phyloP scores from a whole-genome alignment of 2,888 invertebrate species.

The Dromius quadrimaculatus region DNA sequence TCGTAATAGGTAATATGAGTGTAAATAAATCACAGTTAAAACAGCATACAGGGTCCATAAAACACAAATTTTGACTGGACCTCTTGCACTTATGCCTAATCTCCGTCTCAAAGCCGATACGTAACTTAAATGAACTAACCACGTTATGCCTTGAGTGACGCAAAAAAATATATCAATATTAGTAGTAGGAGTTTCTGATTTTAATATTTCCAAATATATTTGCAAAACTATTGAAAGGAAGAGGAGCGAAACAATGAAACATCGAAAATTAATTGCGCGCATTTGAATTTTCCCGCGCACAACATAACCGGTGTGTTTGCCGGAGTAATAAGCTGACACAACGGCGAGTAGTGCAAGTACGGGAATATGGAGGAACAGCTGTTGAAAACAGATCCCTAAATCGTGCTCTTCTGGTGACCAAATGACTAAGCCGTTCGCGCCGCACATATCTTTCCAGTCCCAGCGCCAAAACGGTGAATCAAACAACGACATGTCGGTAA shows the following conservation, averaged over 20 bases:
- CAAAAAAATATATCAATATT: slow-evolving; percentile 80
- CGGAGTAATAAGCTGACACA: slow-evolving; percentile 85
- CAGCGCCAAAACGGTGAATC: slow-evolving; percentile 66
- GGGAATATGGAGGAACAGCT: slow-evolving; percentile 83
- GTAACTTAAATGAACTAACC: slow-evolving; percentile 86
- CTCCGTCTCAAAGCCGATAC: slow-evolving; percentile 76
- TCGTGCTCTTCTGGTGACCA: slow-evolving; percentile 80
- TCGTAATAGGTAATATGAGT: slow-evolving; percentile 71
- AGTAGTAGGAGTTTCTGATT: slow-evolving; percentile 67
- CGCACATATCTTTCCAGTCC: slow-evolving; percentile 84
- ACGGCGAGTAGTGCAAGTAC: slow-evolving; percentile 79
- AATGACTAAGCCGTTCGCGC: slow-evolving; percentile 77
- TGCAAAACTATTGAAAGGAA: slow-evolving; percentile 77
- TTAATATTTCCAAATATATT: slow-evolving; percentile 74
- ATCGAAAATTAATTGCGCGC: slow-evolving; percentile 74
- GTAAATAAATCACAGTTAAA: slow-evolving; percentile 76
- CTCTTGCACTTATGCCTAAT: slow-evolving; percentile 77
- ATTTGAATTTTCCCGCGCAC: slow-evolving; percentile 74
- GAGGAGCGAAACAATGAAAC: slow-evolving; percentile 73
- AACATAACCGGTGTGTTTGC: slow-evolving; percentile 75
- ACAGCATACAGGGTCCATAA: slow-evolving; percentile 78
- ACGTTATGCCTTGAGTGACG: slow-evolving; percentile 79
- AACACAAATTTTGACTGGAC: slow-evolving; percentile 77
- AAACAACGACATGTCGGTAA: slow-evolving; percentile 39
- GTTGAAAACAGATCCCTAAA: slow-evolving; percentile 88